Conservation (phyloP, 2,113 vertebrate genomes). For the Tinamus guttatus region DNA sequence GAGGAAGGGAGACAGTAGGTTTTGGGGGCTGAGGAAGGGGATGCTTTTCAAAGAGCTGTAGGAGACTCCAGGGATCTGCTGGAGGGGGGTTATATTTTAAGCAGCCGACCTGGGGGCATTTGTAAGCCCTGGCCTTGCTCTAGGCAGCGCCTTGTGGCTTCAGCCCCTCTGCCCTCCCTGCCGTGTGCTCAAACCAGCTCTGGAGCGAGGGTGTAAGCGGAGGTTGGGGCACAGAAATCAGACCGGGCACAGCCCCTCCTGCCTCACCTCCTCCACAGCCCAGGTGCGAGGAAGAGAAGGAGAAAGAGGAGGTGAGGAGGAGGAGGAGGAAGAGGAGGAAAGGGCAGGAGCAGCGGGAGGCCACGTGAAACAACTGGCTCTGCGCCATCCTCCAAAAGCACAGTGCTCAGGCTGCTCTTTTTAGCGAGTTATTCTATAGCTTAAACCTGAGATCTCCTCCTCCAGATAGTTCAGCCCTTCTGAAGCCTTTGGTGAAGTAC, state of each 20-base stretch:
- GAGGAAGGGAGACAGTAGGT: not conserved
- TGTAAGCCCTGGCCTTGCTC: not conserved
- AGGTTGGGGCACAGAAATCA: not conserved
- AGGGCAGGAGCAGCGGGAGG: too few species aligned
- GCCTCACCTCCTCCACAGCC: not conserved
- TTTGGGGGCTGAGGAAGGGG: not conserved
- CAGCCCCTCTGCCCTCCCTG: not conserved
- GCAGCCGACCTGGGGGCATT: not conserved
- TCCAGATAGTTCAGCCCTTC: not conserved
- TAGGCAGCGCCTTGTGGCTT: not conserved
- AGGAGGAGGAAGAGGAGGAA: not conserved
- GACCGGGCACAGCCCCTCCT: not conserved
- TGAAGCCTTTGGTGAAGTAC: not conserved
- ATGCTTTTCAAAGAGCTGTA: not conserved
- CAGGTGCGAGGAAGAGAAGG: not conserved
- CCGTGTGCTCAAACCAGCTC: not conserved
- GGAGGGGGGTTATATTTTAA: not conserved
- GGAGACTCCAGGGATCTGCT: not conserved
- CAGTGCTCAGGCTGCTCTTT: not conserved
- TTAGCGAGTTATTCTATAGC: not conserved
- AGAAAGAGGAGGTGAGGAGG: not conserved
- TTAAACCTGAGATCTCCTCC: not conserved
- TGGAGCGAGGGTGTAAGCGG: not conserved
- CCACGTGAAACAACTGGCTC: not conserved
- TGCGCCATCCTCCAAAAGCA: not conserved